Conservation (phyloP, 2,113 vertebrate genomes). For the Callionymus lyra region DNA sequence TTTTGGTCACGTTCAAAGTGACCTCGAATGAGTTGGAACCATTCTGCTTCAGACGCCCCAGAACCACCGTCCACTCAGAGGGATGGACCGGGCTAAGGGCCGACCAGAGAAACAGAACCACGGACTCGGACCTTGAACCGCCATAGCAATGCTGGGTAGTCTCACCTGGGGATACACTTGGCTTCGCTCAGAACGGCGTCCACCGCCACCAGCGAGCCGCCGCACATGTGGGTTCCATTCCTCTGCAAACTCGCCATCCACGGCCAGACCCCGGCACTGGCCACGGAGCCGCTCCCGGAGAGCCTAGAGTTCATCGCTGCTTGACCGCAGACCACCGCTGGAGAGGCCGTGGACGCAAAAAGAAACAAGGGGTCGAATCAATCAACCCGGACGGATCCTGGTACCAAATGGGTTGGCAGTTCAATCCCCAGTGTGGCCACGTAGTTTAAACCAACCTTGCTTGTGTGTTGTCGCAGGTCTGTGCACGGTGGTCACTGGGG, state of each 20-base stretch:
- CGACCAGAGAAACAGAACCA: too few relatives aligned
- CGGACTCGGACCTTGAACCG: too few relatives aligned
- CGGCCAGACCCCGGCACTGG: neutral
- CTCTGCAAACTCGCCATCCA: neutral
- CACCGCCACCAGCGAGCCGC: neutral
- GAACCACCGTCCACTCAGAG: slow-evolving; percentile 1
- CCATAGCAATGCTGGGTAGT: too few relatives aligned
- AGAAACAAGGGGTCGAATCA: too few relatives aligned
- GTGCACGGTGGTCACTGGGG: too few relatives aligned
- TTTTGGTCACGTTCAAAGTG: neutral
- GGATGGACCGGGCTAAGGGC: neutral
- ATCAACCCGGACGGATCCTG: too few relatives aligned
- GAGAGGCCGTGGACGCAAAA: too few relatives aligned
- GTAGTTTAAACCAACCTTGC: too few relatives aligned
- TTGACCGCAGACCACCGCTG: neutral
- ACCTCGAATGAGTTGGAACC: neutral
- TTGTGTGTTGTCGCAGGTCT: too few relatives aligned
- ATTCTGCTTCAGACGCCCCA: slow-evolving; percentile 1
- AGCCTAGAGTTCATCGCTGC: neutral
- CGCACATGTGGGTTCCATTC: neutral
- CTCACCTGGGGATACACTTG: neutral
- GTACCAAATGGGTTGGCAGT: too few relatives aligned
- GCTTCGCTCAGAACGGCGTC: slow-evolving; percentile 1
- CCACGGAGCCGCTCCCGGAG: neutral
- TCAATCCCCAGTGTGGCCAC: too few relatives aligned